Conservation (phyloP, 2,113 vertebrate genomes). For the Hemiscyllium ocellatum region DNA sequence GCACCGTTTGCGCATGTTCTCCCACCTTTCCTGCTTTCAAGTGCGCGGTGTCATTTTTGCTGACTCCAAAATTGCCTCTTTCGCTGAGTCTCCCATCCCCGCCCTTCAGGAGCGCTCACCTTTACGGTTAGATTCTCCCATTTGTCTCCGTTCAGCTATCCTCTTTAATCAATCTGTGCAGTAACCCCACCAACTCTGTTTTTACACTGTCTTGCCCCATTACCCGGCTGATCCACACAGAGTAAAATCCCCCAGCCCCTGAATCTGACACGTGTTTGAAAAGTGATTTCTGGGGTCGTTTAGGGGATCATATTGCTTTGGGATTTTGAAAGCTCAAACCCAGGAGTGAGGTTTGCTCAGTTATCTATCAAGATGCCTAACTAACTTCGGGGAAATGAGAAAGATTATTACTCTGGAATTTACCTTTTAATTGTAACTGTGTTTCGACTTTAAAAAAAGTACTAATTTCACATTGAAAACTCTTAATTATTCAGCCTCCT, state of each 20-base stretch:
- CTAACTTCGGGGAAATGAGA: neutral
- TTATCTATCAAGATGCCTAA: neutral
- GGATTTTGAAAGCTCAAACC: neutral
- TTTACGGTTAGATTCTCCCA: neutral
- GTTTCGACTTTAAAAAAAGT: neutral
- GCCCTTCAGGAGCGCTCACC: neutral
- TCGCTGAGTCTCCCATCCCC: neutral
- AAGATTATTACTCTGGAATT: neutral
- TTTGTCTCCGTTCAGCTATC: no score
- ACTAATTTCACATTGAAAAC: neutral
- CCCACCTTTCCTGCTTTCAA: neutral
- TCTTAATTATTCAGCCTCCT: neutral
- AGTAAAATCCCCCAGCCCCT: neutral
- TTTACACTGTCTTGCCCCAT: neutral
- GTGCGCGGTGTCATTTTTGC: neutral
- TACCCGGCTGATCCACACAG: neutral
- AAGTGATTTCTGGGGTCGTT: neutral
- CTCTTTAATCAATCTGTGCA: neutral
- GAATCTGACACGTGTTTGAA: constrained; percentile 17
- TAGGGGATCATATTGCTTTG: neutral
- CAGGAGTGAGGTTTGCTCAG: neutral
- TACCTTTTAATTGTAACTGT: neutral
- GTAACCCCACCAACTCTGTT: neutral
- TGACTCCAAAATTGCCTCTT: neutral
- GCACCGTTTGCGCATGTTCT: neutral